Conservation (phyloP, 2,888 invertebrate genomes). For the Drosophila mimica region DNA sequence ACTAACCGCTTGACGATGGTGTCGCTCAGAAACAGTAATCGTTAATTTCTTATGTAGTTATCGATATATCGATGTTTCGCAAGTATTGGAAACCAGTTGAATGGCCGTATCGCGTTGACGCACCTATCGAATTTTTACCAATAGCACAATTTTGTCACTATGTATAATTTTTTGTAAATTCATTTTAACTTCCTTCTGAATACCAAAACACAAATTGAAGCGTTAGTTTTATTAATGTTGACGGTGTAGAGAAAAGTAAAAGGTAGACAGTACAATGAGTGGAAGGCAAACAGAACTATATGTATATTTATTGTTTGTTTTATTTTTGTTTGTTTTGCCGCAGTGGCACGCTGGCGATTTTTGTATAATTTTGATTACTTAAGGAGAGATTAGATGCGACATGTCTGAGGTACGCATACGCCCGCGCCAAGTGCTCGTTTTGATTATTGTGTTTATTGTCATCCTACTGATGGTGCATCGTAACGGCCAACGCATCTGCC, state of each 20-base stretch:
- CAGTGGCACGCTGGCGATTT: conserved; percentile 23
- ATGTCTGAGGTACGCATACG: conserved; percentile 83
- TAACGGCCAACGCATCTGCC: conserved; percentile 79
- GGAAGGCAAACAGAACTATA: background rate
- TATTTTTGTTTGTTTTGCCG: conserved; percentile 50
- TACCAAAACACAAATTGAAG: background rate
- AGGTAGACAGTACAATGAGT: conserved; percentile 33
- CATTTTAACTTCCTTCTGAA: conserved; percentile 1
- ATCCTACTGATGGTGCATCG: conserved; percentile 82
- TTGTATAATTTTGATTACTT: conserved; percentile 17
- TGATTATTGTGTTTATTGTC: conserved; percentile 80
- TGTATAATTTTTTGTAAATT: conserved; percentile 30
- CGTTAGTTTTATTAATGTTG: conserved; percentile 10
- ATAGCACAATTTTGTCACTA: conserved; percentile 38
- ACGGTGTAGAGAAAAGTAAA: conserved; percentile 2
- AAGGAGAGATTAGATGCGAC: conserved; percentile 19
- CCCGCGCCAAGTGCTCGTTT: conserved; percentile 82
- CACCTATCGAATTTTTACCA: conserved; percentile 10
- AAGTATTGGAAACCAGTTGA: background rate
- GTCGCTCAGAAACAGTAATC: background rate
- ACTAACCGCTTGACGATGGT: background rate
- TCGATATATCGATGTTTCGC: background rate
- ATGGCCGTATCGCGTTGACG: background rate
- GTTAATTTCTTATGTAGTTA: background rate
- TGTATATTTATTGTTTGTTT: conserved; percentile 31